A percentile compares a stretch with the other conserved stretches of the same genome.
These are phyloP conservation scores for Natrix natrix DNA, from an alignment of 2,797 vertebrate genomes.

Conservation along the genomic window DNA sequence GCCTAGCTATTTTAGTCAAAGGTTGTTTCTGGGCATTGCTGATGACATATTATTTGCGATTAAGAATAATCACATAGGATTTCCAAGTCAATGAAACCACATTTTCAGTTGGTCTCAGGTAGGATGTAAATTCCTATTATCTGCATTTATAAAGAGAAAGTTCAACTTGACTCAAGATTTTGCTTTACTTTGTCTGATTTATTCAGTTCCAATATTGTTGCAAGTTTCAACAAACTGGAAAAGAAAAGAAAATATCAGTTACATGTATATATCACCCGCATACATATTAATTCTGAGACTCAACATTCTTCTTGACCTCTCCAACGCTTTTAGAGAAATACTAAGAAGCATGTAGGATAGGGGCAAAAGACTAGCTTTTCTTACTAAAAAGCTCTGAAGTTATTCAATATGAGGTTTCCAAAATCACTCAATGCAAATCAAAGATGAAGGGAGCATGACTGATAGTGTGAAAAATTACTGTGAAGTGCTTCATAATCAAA, in stretches of 20 bases:
- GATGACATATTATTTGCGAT: background rate
- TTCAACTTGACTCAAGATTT: background rate
- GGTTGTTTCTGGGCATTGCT: background rate
- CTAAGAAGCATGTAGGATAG: background rate
- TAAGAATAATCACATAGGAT: background rate
- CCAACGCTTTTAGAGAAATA: background rate
- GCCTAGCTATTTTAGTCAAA: background rate
- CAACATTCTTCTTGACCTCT: background rate
- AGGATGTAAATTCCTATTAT: background rate
- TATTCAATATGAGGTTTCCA: background rate
- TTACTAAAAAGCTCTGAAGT: background rate
- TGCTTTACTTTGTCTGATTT: background rate
- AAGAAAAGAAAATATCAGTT: background rate
- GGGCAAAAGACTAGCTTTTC: background rate
- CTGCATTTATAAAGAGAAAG: background rate
- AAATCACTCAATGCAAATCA: background rate
- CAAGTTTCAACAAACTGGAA: background rate
- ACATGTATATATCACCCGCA: background rate
- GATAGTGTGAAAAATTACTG: background rate
- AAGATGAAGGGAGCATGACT: background rate
- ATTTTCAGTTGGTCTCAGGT: background rate
- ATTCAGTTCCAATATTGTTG: background rate
- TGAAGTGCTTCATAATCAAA: background rate
- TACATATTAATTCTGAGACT: background rate
- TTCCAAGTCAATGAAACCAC: background rate